These are phyloP conservation scores for Neoniphon sammara DNA, from an alignment of 2,797 vertebrate species.

Conservation along the genomic window DNA sequence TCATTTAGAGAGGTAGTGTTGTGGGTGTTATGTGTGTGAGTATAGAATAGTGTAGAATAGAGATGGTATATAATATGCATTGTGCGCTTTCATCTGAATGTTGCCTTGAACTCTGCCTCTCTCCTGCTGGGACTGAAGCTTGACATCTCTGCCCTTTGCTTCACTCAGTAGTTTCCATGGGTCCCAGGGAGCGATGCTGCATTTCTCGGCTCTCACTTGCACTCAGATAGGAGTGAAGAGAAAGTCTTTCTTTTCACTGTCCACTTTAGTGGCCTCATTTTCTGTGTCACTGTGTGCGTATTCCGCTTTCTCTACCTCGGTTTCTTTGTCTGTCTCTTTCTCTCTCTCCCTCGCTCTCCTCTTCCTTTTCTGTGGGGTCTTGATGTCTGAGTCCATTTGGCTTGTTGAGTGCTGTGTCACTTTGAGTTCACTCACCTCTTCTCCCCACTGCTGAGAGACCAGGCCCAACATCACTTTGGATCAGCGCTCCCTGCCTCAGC, in stretches of 20 bases:
- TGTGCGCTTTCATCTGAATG: constrained; percentile 20
- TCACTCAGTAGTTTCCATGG: constrained; percentile 27
- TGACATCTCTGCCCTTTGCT: not conserved
- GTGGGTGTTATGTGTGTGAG: not conserved
- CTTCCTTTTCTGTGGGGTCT: constrained; percentile 26
- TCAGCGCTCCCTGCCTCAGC: constrained; percentile 45
- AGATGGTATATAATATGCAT: not conserved
- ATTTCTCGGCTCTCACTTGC: constrained; percentile 25
- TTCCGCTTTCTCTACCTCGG: constrained; percentile 16
- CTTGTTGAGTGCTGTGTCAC: constrained; percentile 65
- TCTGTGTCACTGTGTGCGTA: constrained; percentile 33
- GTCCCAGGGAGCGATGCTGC: constrained; percentile 30
- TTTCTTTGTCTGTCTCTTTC: constrained; percentile 16
- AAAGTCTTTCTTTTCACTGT: constrained; percentile 45
- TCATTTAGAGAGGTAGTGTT: not conserved
- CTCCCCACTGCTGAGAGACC: constrained; percentile 55
- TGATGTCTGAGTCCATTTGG: constrained; percentile 70
- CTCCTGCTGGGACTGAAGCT: not conserved
- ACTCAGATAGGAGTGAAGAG: constrained; percentile 9
- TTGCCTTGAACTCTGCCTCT: not conserved
- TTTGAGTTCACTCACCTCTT: constrained; percentile 54
- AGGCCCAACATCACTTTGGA: constrained; percentile 60
- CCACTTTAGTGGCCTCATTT: constrained; percentile 45
- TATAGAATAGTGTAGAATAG: too few species aligned
- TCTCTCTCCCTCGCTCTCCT: constrained; percentile 22